Evolutionary conservation across 2,888 invertebrate species (phyloP).

Genomic region (Archips crataeganus): DNA sequence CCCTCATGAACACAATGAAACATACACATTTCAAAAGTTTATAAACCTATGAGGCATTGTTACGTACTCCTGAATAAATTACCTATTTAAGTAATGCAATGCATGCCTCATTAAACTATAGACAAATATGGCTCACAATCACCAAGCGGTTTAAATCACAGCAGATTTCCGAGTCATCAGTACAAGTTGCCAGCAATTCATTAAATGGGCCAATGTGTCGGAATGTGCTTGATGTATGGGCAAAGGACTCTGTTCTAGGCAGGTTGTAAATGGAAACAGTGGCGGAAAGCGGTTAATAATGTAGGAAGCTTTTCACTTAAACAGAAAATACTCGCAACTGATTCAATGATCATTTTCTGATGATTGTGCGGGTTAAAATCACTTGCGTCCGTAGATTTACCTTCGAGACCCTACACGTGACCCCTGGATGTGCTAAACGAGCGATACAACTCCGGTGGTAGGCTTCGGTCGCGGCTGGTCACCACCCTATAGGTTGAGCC

Average conservation of each 20-base stretch:
- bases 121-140: slow-evolving; percentile 20
- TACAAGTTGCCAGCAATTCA: slow-evolving; percentile 73
- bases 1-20: too few relatives aligned
- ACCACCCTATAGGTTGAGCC: too few relatives aligned
- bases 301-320: slow-evolving; percentile 11
- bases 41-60: too few relatives aligned
- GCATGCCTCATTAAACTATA: slow-evolving; percentile 18
- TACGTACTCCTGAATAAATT: background rate
- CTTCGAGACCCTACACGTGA: too few relatives aligned
- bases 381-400: too few relatives aligned
- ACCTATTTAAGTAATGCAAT: background rate
- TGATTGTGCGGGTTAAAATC: too few relatives aligned
- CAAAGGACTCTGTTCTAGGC: slow-evolving; percentile 53
- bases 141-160: slow-evolving; percentile 62
- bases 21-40: too few relatives aligned
- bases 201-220: slow-evolving; percentile 74
- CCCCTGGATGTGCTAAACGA: too few relatives aligned
- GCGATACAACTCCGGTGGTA: too few relatives aligned
- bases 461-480: too few relatives aligned
- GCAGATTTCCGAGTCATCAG: slow-evolving; percentile 64
- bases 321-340: background rate
- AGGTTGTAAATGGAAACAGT: slow-evolving; percentile 46
- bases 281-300: slow-evolving; percentile 31
- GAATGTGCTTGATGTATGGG: slow-evolving; percentile 74
- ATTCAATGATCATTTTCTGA: background rate